Percentiles rank a stretch among this genome's conserved stretches.
phyloP scores from a whole-genome alignment of 37 sponge, comb jelly and placozoan species.

The Mnemiopsis leidyi region DNA sequence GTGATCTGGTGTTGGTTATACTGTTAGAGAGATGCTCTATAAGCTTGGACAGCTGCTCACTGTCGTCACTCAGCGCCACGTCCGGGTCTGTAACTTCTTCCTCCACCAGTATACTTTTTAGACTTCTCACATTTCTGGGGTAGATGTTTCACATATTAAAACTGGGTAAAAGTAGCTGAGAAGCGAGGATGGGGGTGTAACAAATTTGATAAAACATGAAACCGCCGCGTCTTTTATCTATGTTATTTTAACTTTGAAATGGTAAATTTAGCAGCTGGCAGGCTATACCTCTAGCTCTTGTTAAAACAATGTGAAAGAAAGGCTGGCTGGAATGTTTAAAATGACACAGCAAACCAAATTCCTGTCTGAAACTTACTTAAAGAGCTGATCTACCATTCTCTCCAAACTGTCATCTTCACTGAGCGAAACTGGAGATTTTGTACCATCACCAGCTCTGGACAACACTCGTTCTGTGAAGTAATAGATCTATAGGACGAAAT shows the following conservation, averaged over 20 bases:
- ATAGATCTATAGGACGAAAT: too few species aligned
- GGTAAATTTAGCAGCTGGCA: too few species aligned
- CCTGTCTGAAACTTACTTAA: background rate
- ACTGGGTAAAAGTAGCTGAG: too few species aligned
- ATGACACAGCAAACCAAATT: background rate
- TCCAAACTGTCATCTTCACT: constrained; percentile 27
- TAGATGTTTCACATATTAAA: too few species aligned
- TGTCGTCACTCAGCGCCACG: background rate
- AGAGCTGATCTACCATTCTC: constrained; percentile 16
- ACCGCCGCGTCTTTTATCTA: too few species aligned
- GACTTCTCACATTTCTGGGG: constrained; percentile 12
- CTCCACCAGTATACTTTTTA: background rate
- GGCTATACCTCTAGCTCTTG: too few species aligned
- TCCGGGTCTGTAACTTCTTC: background rate
- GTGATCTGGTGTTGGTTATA: background rate
- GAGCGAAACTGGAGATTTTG: background rate
- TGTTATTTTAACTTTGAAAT: too few species aligned
- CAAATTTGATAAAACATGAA: too few species aligned
- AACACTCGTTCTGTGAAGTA: background rate
- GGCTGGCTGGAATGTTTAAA: too few species aligned
- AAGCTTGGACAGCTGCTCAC: constrained; percentile 4
- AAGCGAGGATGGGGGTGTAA: too few species aligned
- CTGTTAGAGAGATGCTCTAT: constrained; percentile 22
- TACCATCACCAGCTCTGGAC: background rate
- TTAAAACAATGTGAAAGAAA: too few species aligned